Evolutionary conservation across 2,888 invertebrate genomes (phyloP).

Genomic region (Lasioglossum calceatum): DNA sequence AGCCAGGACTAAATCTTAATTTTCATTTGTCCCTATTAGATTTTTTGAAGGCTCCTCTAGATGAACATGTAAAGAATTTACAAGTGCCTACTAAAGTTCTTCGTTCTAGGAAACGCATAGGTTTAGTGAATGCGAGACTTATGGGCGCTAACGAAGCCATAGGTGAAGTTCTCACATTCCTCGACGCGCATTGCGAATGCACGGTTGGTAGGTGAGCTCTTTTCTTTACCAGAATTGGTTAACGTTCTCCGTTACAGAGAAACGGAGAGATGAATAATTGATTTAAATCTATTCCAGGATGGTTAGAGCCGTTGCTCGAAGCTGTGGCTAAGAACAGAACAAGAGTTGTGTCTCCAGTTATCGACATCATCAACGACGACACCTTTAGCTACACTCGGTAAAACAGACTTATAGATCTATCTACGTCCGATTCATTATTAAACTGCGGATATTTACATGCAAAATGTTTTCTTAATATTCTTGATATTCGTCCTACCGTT

Average conservation of each 20-base stretch:
- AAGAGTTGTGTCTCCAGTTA: slow-evolving; percentile 92
- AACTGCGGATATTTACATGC: background rate
- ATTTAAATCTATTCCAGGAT: slow-evolving; percentile 85
- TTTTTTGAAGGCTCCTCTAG: slow-evolving; percentile 88
- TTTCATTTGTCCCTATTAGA: slow-evolving; percentile 82
- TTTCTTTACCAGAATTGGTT: slow-evolving; percentile 7
- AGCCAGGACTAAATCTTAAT: background rate
- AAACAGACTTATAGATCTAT: background rate
- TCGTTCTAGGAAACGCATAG: slow-evolving; percentile 89
- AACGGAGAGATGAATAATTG: background rate
- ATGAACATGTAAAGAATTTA: slow-evolving; percentile 88
- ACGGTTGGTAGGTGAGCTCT: slow-evolving; percentile 88
- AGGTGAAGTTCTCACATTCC: slow-evolving; percentile 93
- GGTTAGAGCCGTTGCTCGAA: slow-evolving; percentile 91
- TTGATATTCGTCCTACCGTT: background rate
- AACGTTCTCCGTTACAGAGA: background rate
- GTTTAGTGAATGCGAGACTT: slow-evolving; percentile 93
- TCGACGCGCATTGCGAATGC: slow-evolving; percentile 98
- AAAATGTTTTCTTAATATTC: too few species aligned
- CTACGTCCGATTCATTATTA: background rate
- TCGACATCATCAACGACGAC: slow-evolving; percentile 97
- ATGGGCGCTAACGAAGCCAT: slow-evolving; percentile 90
- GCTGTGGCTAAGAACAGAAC: slow-evolving; percentile 88
- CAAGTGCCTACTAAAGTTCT: slow-evolving; percentile 88
- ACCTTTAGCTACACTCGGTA: slow-evolving; percentile 93